Base-by-base conservation (phyloP, 2,113 vertebrate genomes). In the Mastomys coucha region DNA sequence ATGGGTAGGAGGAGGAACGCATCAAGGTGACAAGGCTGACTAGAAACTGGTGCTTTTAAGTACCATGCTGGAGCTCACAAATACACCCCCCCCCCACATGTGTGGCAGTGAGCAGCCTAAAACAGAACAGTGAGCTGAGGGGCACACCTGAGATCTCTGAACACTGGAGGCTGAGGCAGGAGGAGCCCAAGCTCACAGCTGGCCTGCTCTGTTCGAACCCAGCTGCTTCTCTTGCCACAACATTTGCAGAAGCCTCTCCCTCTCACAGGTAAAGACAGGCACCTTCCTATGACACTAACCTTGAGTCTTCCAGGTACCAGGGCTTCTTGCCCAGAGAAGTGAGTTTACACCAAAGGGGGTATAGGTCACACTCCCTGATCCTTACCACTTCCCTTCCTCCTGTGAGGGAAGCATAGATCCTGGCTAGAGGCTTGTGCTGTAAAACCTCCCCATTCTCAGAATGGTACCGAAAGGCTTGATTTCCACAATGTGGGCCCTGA, bases 1-100 rank as follows among this genome's bases (percentile, higher is more conserved):
- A 1, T 39, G 4, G 51, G 24, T 16, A 13, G 28, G 26, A 10
- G 42, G 9, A 39, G 56, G 45, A 10, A 10, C 5, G 31, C 33
- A 26, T 45, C 16, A 5, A 63, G 28, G 63, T 39, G 39, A 20
- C 26, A 19, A 53, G 0, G 1, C 26, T 88, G 67, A 4, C 36
- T 73, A 22, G 1, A 9, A 45, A 39, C 14, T 0, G 2, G 20
- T 36, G 1, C 7, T 36, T 84, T n/a, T 49, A 42, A 78, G 42
- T 14, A 12, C 11, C 0, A 0, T 24, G 5, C 36, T 17, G 12
- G 63, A 45, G 53, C 11, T 1, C 7, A 28, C 28, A 49, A 10
- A 45, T 13, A 42, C 20, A 73, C 14, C 70, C 26, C 63, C 6
- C 16, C 60, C 14, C 20, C n/a, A 7, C 4, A 28, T 13, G 10